Percentiles rank a stretch among this genome's conserved stretches.
phyloP scores from a whole-genome alignment of 2,797 vertebrate species.

The Characodon lateralis region DNA sequence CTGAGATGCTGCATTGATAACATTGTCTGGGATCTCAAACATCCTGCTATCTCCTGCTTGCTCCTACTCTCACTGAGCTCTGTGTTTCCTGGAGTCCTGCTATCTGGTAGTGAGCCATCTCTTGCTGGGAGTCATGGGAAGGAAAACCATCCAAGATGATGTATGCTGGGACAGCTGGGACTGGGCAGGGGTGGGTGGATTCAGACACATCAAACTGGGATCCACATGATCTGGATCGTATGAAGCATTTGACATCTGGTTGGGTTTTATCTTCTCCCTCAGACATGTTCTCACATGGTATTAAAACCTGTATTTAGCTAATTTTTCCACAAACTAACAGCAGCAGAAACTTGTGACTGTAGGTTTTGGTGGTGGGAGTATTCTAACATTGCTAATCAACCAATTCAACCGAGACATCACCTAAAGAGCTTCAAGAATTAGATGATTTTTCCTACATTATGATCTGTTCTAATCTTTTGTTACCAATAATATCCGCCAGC shows the following conservation, averaged over 20 bases:
- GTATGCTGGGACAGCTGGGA: conserved; percentile 24
- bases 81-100: conserved; percentile 27
- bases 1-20: conserved; percentile 47
- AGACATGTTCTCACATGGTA: not conserved
- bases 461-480: too few species aligned
- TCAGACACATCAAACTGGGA: not conserved
- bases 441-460: too few species aligned
- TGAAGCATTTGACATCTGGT: not conserved
- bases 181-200: not conserved
- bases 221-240: not conserved
- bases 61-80: not conserved
- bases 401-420: too few species aligned
- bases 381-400: too few species aligned
- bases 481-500: too few species aligned
- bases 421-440: too few species aligned
- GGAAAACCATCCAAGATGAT: conserved; percentile 10
- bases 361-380: too few species aligned
- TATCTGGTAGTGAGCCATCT: conserved; percentile 26
- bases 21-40: conserved; percentile 49
- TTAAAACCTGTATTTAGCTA: not conserved
- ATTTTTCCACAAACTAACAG: not conserved
- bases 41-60: conserved; percentile 17
- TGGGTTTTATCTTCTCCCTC: not conserved
- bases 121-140: conserved; percentile 42
- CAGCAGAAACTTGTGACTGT: not conserved